Percentiles rank a stretch among this genome's conserved stretches.
Conservation (phyloP, 1,140 invertebrate species). For the Lanistes nyassanus region DNA sequence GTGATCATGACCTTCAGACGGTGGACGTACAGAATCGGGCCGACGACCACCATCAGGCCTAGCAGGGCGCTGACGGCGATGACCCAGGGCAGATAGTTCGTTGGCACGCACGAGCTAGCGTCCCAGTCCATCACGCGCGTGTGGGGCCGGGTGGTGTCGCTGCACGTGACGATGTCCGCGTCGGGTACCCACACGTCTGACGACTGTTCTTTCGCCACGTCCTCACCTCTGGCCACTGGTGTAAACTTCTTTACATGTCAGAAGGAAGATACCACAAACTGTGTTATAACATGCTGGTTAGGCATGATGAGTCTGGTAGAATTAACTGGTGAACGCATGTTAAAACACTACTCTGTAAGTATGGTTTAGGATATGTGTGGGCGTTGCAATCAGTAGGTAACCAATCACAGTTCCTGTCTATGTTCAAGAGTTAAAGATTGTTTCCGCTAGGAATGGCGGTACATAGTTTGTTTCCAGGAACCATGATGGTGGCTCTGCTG, state of each 20-base stretch:
- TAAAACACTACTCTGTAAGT: too few relatives aligned
- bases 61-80: slow-evolving; percentile 9
- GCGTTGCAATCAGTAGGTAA: too few relatives aligned
- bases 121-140: slow-evolving; percentile 12
- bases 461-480: slow-evolving; percentile 39
- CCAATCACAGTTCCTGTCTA: too few relatives aligned
- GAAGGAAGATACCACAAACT: too few relatives aligned
- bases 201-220: background rate
- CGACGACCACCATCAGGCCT: slow-evolving; percentile 1
- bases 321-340: too few relatives aligned
- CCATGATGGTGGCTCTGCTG: slow-evolving; percentile 33
- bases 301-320: too few relatives aligned
- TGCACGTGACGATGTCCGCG: background rate
- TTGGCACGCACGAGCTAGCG: background rate
- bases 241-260: too few relatives aligned
- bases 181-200: background rate
- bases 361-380: too few relatives aligned
- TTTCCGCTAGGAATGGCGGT: too few relatives aligned
- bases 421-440: too few relatives aligned
- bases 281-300: too few relatives aligned
- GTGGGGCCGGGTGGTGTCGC: background rate
- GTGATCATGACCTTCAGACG: slow-evolving; percentile 13
- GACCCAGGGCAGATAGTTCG: slow-evolving; percentile 12
- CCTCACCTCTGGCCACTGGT: background rate
- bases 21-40: slow-evolving; percentile 14